Base-by-base conservation (phyloP, 64 coral and sea anemone species). In the Montipora capricornis region DNA sequence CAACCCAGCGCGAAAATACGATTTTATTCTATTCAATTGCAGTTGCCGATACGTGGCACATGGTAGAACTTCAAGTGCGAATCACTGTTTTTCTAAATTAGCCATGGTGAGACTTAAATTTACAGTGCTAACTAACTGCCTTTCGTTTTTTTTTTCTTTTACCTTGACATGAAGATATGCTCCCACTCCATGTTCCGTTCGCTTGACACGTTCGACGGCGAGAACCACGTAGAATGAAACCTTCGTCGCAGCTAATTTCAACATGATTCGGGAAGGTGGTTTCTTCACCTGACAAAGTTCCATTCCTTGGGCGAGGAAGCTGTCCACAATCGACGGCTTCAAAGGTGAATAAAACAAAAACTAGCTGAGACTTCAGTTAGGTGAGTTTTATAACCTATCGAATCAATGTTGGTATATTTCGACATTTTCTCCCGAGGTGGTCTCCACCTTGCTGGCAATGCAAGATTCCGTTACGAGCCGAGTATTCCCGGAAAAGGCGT, bases 161-260 rank as follows among this genome's bases (percentile, higher is more conserved):
- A 80, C 78, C 78, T 80, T 80, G 44, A 80, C 78, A 80, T 5
- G 20, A 3, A 7, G 78, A 22, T 11, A 17, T 53, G 78, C 20
- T 52, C 52, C 93, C 93, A 85, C 62, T 83, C 93, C 93, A 95
- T 85, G 8, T 57, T 19, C 93, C 13, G 67, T 83, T 73, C 47
- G 50, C 79, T 84, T 69, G 93, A 37, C 93, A 95, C 1, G 19
- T 80, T 94, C 84, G 70, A 67, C 55, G 15, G 2, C 46, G 47
- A 10, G 92, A 61, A 49, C 92, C 92, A 14, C 55, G 66, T 5
- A 94, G 51, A 13, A n/a, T 20, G 44, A 89, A 94, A 10, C 92
- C 92, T 69, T 75, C 4, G 69, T 94, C 92, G 17, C 92, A 95
- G 45, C 49, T 77, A 53, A 91, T 79, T 14, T 53, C 45, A 47